Base-by-base conservation (phyloP, 2,797 vertebrate genomes). In the Acrossocheilus fasciatus region DNA sequence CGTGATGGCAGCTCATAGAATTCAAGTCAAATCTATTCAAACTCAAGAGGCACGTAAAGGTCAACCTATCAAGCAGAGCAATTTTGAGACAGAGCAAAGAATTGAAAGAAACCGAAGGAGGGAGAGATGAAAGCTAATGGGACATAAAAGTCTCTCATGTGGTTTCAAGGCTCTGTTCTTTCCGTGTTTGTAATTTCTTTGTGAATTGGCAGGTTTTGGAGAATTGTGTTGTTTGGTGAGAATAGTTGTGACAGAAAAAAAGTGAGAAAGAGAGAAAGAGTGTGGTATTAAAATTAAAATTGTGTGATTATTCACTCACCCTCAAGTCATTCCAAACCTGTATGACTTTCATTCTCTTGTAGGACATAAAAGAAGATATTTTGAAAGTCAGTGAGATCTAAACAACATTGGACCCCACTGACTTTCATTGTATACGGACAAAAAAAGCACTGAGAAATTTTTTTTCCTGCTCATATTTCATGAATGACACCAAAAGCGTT, bases 11-110 rank as follows among this genome's bases (percentile, higher is more conserved):
- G 83, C 84, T 89, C 85, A 73, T 81, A 87, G 80, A 84, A 84
- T 81, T 66, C 47, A n/a, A 89, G 87, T 89, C 86, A 87, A 90
- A 90, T 86, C 83, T 90, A 84, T 87, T 88, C 80, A 87, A 87
- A 89, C 86, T 86, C 81, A 82, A 87, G 70, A 87, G 83, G 75
- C 85, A 85, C 39, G 81, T 69, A 89, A 90, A 90, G 87, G 87
- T 89, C 89, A 89, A 66, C 23, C 81, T 82, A 83, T 90, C 87
- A 88, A 74, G 88, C 83, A 79, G 72, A 64, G 59, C 83, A 86
- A 73, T 88, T 74, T 85, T 87, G 82, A 88, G 36, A 80, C 50
- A 30, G 78, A 86, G 59, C 26, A 50, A 62, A 59, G 43, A 75
- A 47, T 47, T 15, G 39, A 20, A 26, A 43, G 78, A 80, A 75